Conservation (phyloP, 2,797 vertebrate genomes). For the Tamandua tetradactyla region DNA sequence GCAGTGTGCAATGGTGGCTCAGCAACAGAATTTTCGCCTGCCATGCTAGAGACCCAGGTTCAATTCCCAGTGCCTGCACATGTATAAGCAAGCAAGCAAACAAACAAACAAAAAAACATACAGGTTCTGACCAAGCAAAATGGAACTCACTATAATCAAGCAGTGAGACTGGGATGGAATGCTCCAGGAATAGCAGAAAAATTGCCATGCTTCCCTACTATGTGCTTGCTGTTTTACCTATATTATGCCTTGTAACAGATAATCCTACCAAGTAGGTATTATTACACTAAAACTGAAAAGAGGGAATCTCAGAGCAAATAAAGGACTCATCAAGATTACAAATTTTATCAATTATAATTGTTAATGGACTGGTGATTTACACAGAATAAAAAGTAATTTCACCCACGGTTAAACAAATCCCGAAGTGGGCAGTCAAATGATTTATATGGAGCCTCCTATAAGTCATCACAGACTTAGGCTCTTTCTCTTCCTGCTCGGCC, state of each 20-base stretch:
- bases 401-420: background rate
- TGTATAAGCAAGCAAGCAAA: too few relatives aligned
- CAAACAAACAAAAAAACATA: too few relatives aligned
- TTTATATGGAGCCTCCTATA: background rate
- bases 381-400: background rate
- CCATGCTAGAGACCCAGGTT: too few relatives aligned
- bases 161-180: background rate
- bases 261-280: background rate
- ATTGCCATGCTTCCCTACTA: background rate
- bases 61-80: too few relatives aligned
- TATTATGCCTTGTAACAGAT: background rate
- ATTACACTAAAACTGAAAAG: background rate
- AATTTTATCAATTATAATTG: background rate
- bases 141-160: background rate
- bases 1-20: too few relatives aligned
- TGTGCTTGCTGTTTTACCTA: background rate
- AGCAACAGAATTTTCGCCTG: too few relatives aligned
- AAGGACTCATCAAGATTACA: background rate
- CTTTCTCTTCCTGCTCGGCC: background rate
- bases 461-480: background rate
- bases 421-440: background rate
- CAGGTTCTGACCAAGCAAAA: background rate
- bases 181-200: background rate
- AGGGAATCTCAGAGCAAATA: background rate
- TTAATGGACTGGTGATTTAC: background rate